These are phyloP conservation scores for Agapostemon virescens DNA, from an alignment of 2,888 invertebrate genomes.

Conservation along the genomic window DNA sequence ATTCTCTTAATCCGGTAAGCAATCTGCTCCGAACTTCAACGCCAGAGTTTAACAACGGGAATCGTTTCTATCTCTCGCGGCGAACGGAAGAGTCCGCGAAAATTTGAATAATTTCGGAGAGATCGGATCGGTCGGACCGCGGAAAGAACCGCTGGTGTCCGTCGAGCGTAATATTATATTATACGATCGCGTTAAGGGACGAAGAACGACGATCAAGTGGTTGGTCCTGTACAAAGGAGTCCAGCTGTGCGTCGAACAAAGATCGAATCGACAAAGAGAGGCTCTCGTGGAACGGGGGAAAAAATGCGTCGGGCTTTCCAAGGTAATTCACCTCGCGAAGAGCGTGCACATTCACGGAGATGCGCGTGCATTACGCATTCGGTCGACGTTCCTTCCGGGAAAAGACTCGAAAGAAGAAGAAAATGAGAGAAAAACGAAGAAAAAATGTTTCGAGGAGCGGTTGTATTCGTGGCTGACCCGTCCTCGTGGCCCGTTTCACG, in stretches of 20 bases:
- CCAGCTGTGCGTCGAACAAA: slow-evolving; percentile 30
- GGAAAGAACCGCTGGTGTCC: not conserved
- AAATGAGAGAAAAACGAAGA: slow-evolving; percentile 19
- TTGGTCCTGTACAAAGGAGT: slow-evolving; percentile 1
- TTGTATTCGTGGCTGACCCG: slow-evolving; percentile 57
- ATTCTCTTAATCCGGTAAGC: no score
- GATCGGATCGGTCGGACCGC: not conserved
- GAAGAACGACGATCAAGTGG: not conserved
- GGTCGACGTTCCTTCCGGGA: slow-evolving; percentile 59
- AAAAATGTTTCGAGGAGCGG: slow-evolving; percentile 45
- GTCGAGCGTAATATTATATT: slow-evolving; percentile 4
- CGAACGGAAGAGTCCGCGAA: not conserved
- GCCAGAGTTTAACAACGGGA: no score
- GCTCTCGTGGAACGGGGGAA: slow-evolving; percentile 16
- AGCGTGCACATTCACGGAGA: slow-evolving; percentile 37
- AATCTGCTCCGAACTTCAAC: no score
- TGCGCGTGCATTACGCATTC: slow-evolving; percentile 60
- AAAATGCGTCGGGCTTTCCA: slow-evolving; percentile 25
- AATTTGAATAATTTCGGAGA: not conserved
- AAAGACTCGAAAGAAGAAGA: slow-evolving; percentile 34
- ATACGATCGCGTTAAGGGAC: not conserved
- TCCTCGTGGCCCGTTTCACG: slow-evolving; percentile 60
- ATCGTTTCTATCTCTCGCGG: no score
- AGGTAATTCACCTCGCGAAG: slow-evolving; percentile 57
- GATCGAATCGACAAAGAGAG: slow-evolving; percentile 29